These are phyloP conservation scores for Momotus momota DNA, from an alignment of 2,797 vertebrate genomes.

Conservation along the genomic window DNA sequence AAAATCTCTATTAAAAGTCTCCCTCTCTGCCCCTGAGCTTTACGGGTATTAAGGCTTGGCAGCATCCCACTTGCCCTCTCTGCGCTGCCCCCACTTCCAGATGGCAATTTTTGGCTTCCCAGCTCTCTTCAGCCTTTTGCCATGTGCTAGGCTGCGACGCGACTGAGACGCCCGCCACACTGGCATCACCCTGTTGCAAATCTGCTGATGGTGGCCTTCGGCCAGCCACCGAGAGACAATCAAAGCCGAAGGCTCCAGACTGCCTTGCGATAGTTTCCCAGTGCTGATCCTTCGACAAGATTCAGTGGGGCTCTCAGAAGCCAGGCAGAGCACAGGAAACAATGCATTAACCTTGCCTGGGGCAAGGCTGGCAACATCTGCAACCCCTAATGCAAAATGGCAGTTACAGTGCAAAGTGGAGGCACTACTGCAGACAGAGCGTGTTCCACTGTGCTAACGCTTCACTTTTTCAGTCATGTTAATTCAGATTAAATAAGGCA, in stretches of 20 bases:
- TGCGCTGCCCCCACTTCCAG: accelerated
- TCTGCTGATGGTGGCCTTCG: background rate
- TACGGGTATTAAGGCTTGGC: background rate
- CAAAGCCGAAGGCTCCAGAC: background rate
- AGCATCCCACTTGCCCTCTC: background rate
- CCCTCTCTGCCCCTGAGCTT: background rate
- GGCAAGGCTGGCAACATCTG: background rate
- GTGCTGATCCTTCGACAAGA: background rate
- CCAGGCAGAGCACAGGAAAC: background rate
- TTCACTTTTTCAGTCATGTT: background rate
- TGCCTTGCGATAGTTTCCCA: background rate
- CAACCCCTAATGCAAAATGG: background rate
- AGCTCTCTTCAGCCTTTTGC: background rate
- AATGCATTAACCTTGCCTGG: background rate
- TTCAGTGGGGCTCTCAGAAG: background rate
- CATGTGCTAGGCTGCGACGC: background rate
- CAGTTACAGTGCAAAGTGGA: background rate
- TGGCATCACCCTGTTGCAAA: accelerated
- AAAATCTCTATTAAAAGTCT: background rate
- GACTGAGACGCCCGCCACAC: accelerated
- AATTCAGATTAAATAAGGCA: background rate
- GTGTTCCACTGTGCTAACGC: background rate
- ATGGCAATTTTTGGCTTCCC: background rate
- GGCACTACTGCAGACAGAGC: background rate
- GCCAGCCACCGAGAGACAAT: background rate